Evolutionary conservation across 2,888 invertebrate genomes (phyloP), one percentile per base, ranked within the genome.

Genomic region (Rhorus exstirpatorius): DNA sequence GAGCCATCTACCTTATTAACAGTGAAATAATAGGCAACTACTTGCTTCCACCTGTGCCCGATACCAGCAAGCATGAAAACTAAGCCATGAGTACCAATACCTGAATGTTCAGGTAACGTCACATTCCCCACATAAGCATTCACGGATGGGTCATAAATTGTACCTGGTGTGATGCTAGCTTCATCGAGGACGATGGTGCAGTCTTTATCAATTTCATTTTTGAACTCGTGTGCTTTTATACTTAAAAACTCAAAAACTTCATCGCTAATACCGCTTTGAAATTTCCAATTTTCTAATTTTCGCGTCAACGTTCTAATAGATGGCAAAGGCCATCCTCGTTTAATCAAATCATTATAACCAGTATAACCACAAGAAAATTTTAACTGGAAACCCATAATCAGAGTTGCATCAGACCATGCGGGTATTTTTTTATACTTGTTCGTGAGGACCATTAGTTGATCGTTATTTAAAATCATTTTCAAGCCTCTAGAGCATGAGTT

Each of bases 1-100:
- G 19, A 7, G 2, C 21, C 51, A 1, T 21, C 21, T 12, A 21
- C 8, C 10, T 19, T 7, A 8, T 51, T 19, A 2, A 3, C 51
- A 7, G 51, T 51, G 21, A 10, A 51, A 72, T 46, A 26, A 53
- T 26, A 71, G 21, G 46, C 67, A 8, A 83, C 35, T 51, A 60
- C 35, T 46, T 81, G 80, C n/a, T 71, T 77, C 67, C 79, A 81
- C 8, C 75, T 14, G 3, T 17, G n/a, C 1, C 14, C n/a, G n/a
- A 49, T 49, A n/a, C 49, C 49, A 17, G 49, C 49, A 8, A 49
- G 49, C 49, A 49, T 49, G 8, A 49, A 17, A n/a, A 49, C 49
- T 17, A 49, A 17, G 3, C 8, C 49, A 17, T 49, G 49, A 8
- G 49, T 49, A 17, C 3, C 49, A 49, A 49, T 49, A 49, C 0